Percentiles rank a stretch among this genome's conserved stretches.
phyloP scores from a whole-genome alignment of 2,888 invertebrate species.

The Chrysodeixis includens region DNA sequence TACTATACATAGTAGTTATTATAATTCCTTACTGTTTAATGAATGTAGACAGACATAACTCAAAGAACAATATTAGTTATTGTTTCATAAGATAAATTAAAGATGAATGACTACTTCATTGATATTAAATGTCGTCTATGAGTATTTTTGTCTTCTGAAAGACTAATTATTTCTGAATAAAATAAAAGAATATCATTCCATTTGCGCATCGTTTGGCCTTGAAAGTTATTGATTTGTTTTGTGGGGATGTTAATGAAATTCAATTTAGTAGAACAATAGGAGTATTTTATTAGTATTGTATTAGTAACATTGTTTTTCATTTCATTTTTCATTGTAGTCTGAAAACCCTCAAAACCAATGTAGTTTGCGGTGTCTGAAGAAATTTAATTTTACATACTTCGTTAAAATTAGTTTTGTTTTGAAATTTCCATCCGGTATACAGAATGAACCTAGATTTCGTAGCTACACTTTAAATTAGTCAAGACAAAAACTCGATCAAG shows the following conservation, averaged over 20 bases:
- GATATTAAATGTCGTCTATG: not conserved
- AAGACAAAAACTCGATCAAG: not conserved
- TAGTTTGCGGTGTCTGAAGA: not conserved
- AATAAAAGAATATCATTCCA: not conserved
- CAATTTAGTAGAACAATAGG: not conserved
- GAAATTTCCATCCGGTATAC: not conserved
- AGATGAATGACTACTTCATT: not conserved
- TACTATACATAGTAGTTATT: not conserved
- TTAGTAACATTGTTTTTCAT: not conserved
- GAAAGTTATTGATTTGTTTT: not conserved
- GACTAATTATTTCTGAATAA: too few relatives aligned
- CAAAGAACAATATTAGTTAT: not conserved
- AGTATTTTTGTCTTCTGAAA: not conserved
- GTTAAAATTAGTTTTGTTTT: not conserved
- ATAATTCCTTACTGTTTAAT: not conserved
- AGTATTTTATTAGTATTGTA: not conserved
- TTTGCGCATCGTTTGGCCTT: not conserved
- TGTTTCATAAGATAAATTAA: constrained; percentile 3
- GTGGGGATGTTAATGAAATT: not conserved
- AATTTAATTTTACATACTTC: not conserved
- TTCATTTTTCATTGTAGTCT: not conserved
- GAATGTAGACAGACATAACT: not conserved
- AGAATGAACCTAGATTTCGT: not conserved
- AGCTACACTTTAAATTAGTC: not conserved
- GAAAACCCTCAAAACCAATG: not conserved